phyloP scores from a whole-genome alignment of 2,888 invertebrate species.

The Drepanosiphum platanoidis region DNA sequence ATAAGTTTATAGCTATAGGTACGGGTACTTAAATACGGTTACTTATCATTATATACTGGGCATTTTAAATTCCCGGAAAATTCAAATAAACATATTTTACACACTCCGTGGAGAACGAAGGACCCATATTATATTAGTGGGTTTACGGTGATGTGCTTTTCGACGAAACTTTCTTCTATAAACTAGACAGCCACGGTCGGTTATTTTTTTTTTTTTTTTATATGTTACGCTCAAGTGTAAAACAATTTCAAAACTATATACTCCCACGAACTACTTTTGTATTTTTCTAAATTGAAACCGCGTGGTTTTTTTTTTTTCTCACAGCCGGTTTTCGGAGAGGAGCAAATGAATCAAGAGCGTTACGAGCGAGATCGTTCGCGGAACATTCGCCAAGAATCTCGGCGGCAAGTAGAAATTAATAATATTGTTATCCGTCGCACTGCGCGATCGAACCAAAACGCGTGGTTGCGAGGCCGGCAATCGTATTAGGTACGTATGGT shows the following conservation, averaged over 20 bases:
- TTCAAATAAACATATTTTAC: neutral
- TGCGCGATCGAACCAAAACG: too few relatives aligned
- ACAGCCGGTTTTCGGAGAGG: neutral
- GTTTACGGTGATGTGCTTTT: neutral
- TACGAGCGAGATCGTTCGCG: too few relatives aligned
- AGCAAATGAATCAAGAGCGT: too few relatives aligned
- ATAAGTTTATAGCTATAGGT: neutral
- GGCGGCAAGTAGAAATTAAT: too few relatives aligned
- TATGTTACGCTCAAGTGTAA: neutral
- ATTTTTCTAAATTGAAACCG: neutral
- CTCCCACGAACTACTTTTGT: neutral
- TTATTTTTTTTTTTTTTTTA: too few relatives aligned
- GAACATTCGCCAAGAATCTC: too few relatives aligned
- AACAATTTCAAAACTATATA: neutral
- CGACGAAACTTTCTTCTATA: neutral
- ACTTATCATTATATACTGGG: too few relatives aligned
- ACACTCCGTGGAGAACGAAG: neutral
- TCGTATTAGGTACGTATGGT: too few relatives aligned
- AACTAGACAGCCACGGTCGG: neutral
- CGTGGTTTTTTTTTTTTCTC: neutral
- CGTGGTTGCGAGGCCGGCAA: too few relatives aligned
- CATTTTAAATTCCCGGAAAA: neutral
- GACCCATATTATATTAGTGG: neutral
- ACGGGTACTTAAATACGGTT: too few relatives aligned
- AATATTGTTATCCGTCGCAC: too few relatives aligned